phyloP scores from a whole-genome alignment of 2,113 vertebrate genomes.

The Myocastor coypus region DNA sequence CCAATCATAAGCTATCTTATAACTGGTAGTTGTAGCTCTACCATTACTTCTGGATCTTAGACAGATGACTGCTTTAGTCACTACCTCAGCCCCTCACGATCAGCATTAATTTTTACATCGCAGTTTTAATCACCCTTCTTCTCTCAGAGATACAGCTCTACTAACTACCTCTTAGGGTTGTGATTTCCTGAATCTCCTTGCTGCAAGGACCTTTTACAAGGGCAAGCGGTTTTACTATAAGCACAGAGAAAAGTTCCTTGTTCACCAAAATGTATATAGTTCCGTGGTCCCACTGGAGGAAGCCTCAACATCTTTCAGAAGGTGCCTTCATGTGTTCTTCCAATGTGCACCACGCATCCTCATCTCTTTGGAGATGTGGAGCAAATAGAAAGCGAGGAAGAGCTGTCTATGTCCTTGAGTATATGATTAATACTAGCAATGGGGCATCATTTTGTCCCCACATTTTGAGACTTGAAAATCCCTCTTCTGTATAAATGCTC shows the following conservation, averaged over 20 bases:
- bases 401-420: neutral
- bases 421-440: neutral
- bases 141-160: neutral
- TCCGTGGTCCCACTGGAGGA: neutral
- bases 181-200: slow-evolving; percentile 9
- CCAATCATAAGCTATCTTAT: neutral
- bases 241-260: neutral
- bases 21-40: neutral
- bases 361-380: slow-evolving; percentile 37
- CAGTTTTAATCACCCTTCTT: slow-evolving; percentile 28
- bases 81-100: neutral
- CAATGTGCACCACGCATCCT: neutral
- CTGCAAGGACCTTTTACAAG: neutral
- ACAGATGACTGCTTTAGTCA: slow-evolving; percentile 3
- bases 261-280: neutral
- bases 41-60: neutral
- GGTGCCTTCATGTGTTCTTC: neutral
- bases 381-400: neutral
- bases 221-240: slow-evolving; percentile 34
- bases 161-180: slow-evolving; percentile 26
- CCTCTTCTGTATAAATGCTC: neutral
- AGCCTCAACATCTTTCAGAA: neutral
- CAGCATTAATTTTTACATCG: neutral
- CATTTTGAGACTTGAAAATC: slow-evolving; percentile 1
- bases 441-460: neutral